These are phyloP conservation scores for Clarias magur DNA, from an alignment of 2,113 vertebrate species.

Conservation along the genomic window DNA sequence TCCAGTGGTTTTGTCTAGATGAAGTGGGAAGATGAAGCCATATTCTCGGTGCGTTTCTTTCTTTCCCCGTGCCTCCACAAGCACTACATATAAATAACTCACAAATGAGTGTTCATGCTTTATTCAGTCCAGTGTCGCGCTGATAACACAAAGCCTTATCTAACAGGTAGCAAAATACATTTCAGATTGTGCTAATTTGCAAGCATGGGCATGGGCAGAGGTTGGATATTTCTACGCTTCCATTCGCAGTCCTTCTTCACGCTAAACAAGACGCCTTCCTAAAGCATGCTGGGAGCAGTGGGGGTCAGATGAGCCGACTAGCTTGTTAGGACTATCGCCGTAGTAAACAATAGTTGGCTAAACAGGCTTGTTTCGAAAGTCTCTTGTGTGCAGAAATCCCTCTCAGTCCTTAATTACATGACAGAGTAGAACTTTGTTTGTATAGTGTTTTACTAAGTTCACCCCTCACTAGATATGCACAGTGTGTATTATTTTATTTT, in stretches of 20 bases:
- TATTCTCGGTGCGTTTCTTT: background rate
- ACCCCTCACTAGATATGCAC: constrained; percentile 50
- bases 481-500: constrained; percentile 36
- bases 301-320: constrained; percentile 85
- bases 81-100: constrained; percentile 9
- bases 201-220: constrained; percentile 81
- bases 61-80: background rate
- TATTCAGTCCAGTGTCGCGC: constrained; percentile 5
- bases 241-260: constrained; percentile 61
- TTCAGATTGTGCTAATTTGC: constrained; percentile 84
- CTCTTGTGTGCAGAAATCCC: constrained; percentile 49
- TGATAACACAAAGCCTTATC: constrained; percentile 36
- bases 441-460: constrained; percentile 17
- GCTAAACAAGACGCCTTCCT: constrained; percentile 72
- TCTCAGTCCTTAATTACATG: constrained; percentile 51
- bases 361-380: constrained; percentile 47
- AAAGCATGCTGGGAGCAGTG: constrained; percentile 82
- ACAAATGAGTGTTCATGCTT: constrained; percentile 6
- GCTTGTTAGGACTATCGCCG: constrained; percentile 81
- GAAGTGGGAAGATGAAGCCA: background rate
- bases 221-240: background rate
- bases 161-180: constrained; percentile 33
- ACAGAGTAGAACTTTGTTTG: constrained; percentile 51
- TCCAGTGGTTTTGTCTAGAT: background rate
- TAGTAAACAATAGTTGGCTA: constrained; percentile 56